A percentile compares a stretch with the other conserved stretches of the same genome.
These are phyloP conservation scores for Protosalanx chinensis DNA, from an alignment of 2,797 vertebrate species.

Conservation along the genomic window DNA sequence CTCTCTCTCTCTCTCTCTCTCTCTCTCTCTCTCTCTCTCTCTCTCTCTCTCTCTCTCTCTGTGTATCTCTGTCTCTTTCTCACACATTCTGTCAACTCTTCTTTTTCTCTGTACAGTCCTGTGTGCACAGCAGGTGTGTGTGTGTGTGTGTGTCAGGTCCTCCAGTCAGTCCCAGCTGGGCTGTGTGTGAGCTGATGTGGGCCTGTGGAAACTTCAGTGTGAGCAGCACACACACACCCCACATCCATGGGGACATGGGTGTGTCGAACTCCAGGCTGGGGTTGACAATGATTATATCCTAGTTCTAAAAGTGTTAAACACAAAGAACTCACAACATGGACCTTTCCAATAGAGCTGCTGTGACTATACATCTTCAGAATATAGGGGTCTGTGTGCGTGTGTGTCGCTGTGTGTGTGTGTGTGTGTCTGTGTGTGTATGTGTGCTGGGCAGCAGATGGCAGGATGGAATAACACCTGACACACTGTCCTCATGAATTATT, in stretches of 20 bases:
- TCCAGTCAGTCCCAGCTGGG: no score
- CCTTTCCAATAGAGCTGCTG: not conserved
- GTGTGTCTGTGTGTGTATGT: not conserved
- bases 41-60: not conserved
- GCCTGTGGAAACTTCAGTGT: no score
- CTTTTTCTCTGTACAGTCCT: not conserved
- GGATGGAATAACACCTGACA: not conserved
- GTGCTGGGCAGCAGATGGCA: not conserved
- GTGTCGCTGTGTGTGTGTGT: not conserved
- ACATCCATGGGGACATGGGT: no score
- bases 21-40: not conserved
- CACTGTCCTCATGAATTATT: conserved; percentile 1
- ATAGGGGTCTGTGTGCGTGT: not conserved
- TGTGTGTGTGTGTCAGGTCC: no score
- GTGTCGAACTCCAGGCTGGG: no score
- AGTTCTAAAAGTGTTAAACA: no score
- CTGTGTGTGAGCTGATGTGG: no score
- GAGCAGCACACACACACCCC: no score
- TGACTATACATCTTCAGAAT: not conserved
- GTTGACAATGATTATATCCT: no score
- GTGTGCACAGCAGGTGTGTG: no score
- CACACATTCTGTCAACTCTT: not conserved
- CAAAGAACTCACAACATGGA: no score
- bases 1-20: not conserved
- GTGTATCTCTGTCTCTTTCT: not conserved